A percentile compares a stretch with the other conserved stretches of the same genome.
phyloP scores from a whole-genome alignment of 2,888 invertebrate species.

The Sialis lutaria region DNA sequence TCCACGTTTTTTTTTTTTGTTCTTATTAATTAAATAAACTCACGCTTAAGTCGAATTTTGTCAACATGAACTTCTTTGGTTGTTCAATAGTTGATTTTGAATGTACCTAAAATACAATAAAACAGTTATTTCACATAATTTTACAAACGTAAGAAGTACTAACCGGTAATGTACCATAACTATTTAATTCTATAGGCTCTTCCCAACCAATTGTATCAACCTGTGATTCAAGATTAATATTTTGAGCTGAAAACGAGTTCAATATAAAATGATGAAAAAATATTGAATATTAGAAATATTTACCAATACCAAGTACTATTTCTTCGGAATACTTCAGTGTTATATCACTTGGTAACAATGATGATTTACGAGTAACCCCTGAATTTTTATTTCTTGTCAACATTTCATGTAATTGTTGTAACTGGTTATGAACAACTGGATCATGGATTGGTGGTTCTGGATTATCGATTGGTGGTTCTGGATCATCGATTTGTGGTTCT shows the following conservation, averaged over 20 bases:
- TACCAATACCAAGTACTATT: not conserved
- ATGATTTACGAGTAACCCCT: too few relatives aligned
- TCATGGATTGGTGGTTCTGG: too few relatives aligned
- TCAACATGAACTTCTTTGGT: not conserved
- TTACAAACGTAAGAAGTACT: not conserved
- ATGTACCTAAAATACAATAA: not conserved
- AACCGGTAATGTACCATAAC: not conserved
- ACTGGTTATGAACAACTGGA: conserved; percentile 26
- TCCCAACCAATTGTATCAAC: conserved; percentile 58
- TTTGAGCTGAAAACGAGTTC: not conserved
- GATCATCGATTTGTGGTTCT: not conserved
- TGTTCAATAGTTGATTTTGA: not conserved
- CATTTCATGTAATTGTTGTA: conserved; percentile 31
- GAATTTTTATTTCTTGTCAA: conserved; percentile 18
- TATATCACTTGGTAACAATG: not conserved
- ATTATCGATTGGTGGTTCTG: conserved; percentile 8
- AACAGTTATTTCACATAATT: not conserved
- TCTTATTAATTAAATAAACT: not conserved
- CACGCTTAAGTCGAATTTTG: not conserved
- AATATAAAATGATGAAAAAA: not conserved
- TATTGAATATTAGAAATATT: not conserved
- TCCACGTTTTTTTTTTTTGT: too few relatives aligned
- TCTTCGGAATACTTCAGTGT: not conserved
- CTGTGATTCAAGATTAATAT: conserved; percentile 28
- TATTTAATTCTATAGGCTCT: conserved; percentile 22